Evolutionary conservation across 2,888 invertebrate genomes (phyloP), one percentile per base, ranked within the genome.

Genomic region (Agrochola lychnidis): DNA sequence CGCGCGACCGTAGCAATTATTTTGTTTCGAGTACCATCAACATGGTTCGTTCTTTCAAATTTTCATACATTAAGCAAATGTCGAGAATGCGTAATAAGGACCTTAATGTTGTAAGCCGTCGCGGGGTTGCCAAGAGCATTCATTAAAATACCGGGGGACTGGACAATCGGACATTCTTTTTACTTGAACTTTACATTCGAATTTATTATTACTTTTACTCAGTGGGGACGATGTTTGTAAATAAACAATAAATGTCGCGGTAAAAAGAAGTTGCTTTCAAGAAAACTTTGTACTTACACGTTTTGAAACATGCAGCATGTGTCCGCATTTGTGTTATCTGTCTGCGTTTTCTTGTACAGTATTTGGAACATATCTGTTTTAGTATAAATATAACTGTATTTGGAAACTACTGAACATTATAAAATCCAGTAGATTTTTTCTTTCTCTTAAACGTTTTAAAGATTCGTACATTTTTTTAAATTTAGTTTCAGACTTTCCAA

Each of bases 1-100:
- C 95, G 94, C 94, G 95, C 94, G 95, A 95, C 95, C 95, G 95
- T 94, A 95, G 95, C 96, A 96, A 96, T 96, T 96, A 96, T 96
- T 96, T 96, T 95, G 96, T 96, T 96, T 96, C 93, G 96, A 96
- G 96, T 94, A 93, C 95, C 96, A 96, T 96, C 96, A 96, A 95
- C 96, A 94, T 94, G 95, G 95, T 95, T 94, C 94, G 95, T 95
- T 96, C 96, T 96, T 96, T 95, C 91, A 95, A 96, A 96, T 96
- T 95, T 96, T 96, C 95, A 96, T 96, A 96, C 95, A 96, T 96
- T 96, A 96, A 92, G 94, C 95, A 95, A 96, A 96, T 96, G 95
- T 94, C 94, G 94, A 96, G 95, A 96, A 96, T 96, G 92, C 94
- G 94, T 95, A 96, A 96, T 96, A 95, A 95, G 95, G 93, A 91